Evolutionary conservation across 1,140 invertebrate species (phyloP).

Genomic region (Papilio machaon): DNA sequence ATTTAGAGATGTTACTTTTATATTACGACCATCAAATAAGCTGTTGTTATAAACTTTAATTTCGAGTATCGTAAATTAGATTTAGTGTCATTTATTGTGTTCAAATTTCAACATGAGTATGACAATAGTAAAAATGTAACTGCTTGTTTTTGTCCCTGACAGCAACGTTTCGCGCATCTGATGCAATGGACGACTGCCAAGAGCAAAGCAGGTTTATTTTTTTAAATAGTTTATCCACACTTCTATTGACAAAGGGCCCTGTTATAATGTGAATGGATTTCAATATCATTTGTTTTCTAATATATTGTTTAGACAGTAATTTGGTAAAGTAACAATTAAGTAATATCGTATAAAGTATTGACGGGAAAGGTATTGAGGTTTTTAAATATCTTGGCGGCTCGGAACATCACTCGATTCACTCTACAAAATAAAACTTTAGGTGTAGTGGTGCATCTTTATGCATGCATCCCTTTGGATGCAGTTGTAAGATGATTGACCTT

Average conservation of each 20-base stretch:
- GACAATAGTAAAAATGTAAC: slow-evolving; percentile 20
- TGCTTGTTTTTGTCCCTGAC: slow-evolving; percentile 3
- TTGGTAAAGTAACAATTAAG: too few relatives aligned
- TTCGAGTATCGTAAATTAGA: not conserved
- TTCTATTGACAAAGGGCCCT: slow-evolving; percentile 9
- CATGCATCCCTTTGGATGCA: too few relatives aligned
- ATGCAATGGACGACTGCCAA: slow-evolving; percentile 27
- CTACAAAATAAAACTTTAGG: too few relatives aligned
- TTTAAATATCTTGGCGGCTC: too few relatives aligned
- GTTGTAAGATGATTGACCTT: too few relatives aligned
- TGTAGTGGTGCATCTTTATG: too few relatives aligned
- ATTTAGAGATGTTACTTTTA: not conserved
- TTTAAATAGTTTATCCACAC: slow-evolving; percentile 1
- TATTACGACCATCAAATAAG: not conserved
- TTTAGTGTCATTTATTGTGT: slow-evolving; percentile 19
- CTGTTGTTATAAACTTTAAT: not conserved
- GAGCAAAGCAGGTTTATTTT: not conserved
- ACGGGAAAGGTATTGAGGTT: too few relatives aligned
- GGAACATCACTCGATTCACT: too few relatives aligned
- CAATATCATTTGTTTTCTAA: not conserved
- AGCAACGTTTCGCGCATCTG: not conserved
- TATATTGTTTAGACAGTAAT: not conserved
- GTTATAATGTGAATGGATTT: slow-evolving; percentile 18
- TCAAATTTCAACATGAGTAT: not conserved
- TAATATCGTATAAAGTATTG: too few relatives aligned